Evolutionary conservation across 2,888 invertebrate genomes (phyloP).

Genomic region (Hydropsyche betteni): DNA sequence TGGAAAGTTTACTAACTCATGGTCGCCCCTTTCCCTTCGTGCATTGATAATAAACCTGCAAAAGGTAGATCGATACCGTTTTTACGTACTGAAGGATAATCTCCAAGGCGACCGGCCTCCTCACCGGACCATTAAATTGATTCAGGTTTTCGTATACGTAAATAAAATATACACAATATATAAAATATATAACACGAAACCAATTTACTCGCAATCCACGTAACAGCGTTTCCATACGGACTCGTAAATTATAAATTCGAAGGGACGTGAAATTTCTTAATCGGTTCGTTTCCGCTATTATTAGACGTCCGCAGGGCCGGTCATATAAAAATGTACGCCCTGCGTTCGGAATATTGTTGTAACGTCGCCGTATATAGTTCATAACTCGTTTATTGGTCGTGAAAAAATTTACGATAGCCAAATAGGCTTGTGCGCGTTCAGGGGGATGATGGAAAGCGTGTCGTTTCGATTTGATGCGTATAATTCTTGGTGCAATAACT

Average conservation of each 20-base stretch:
- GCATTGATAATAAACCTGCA: slow-evolving; percentile 15
- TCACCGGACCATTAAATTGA: slow-evolving; percentile 25
- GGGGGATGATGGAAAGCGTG: too few relatives aligned
- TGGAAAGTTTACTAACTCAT: too few relatives aligned
- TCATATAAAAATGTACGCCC: background rate
- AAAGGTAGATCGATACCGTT: slow-evolving; percentile 25
- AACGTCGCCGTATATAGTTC: slow-evolving; percentile 1
- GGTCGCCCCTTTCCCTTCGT: slow-evolving; percentile 14
- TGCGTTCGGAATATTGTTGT: slow-evolving; percentile 11
- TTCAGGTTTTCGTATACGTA: slow-evolving; percentile 10
- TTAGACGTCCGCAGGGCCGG: background rate
- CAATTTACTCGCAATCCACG: too few relatives aligned
- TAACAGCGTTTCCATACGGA: too few relatives aligned
- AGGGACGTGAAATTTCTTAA: too few relatives aligned
- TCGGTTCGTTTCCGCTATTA: background rate
- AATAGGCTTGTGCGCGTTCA: background rate
- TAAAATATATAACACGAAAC: background rate
- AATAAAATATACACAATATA: slow-evolving; percentile 1
- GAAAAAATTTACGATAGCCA: slow-evolving; percentile 3
- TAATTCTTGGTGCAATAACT: too few relatives aligned
- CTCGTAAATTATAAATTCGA: too few relatives aligned
- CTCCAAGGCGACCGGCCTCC: slow-evolving; percentile 23
- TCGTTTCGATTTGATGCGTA: slow-evolving; percentile 1
- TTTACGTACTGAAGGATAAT: slow-evolving; percentile 24
- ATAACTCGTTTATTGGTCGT: slow-evolving; percentile 16